Evolutionary conservation across 2,113 vertebrate genomes (phyloP).

Genomic region (Catharus minimus): DNA sequence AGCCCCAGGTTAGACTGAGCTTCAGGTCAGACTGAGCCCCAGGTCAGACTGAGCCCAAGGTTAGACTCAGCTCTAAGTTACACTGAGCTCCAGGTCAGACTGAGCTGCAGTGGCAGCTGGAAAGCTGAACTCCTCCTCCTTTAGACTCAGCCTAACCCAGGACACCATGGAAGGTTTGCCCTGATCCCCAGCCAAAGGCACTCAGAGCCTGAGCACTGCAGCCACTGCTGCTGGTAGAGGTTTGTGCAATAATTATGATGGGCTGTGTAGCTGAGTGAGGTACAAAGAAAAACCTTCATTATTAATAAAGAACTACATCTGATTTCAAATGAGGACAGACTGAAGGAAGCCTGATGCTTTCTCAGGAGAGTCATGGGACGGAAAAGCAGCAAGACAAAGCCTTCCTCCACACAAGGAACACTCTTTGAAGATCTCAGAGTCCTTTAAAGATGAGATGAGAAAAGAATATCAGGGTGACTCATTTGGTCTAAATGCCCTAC

Average conservation of each 20-base stretch:
- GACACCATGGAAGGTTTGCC: not conserved
- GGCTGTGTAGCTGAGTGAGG: not conserved
- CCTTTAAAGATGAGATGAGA: constrained; percentile 4
- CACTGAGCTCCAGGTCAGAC: not conserved
- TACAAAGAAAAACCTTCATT: not conserved
- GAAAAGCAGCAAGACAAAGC: not conserved
- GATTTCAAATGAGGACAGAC: not conserved
- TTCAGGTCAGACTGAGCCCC: no score
- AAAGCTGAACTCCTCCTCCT: not conserved
- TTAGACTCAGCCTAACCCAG: not conserved
- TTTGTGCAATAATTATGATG: not conserved
- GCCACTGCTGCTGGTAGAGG: not conserved
- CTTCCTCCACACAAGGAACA: not conserved
- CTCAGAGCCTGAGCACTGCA: not conserved
- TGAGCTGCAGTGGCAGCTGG: not conserved
- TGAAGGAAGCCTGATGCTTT: not conserved
- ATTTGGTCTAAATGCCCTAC: constrained; percentile 11
- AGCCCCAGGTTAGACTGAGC: no score
- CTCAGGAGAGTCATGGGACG: not conserved
- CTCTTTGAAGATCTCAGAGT: not conserved
- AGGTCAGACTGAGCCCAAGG: no score
- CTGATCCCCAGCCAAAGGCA: not conserved
- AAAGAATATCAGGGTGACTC: not conserved
- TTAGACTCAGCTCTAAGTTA: no score
- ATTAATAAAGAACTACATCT: constrained; percentile 5